Evolutionary conservation across 1,140 invertebrate genomes (phyloP).

Genomic region (Drosophila kepulauana): DNA sequence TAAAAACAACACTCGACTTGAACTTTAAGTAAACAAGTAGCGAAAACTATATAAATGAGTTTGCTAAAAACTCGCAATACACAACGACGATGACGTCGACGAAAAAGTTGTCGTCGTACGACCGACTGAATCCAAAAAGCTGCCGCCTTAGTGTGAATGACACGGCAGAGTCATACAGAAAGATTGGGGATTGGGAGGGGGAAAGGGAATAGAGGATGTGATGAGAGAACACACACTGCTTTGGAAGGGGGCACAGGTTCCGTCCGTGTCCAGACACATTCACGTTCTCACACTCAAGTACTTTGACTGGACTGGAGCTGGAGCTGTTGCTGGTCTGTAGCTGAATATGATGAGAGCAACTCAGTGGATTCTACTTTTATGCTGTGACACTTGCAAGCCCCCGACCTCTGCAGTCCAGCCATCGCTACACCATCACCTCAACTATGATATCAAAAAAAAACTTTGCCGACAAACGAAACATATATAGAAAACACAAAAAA

Average conservation of each 20-base stretch:
- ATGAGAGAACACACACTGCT: constrained; percentile 9
- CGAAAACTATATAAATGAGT: constrained; percentile 81
- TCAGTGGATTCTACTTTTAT: constrained; percentile 69
- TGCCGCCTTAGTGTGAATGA: constrained; percentile 71
- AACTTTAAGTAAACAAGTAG: constrained; percentile 81
- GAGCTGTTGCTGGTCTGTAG: background rate
- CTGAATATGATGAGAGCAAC: constrained; percentile 32
- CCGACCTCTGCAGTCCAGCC: background rate
- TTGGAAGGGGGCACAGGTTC: constrained; percentile 45
- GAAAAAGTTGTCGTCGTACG: constrained; percentile 58
- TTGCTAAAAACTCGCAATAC: constrained; percentile 72
- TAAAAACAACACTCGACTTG: constrained; percentile 83
- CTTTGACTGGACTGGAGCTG: background rate
- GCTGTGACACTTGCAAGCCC: constrained; percentile 74
- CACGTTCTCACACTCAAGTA: constrained; percentile 73
- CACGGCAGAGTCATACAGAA: constrained; percentile 42
- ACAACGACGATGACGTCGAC: background rate
- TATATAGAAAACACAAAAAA: constrained; percentile 33
- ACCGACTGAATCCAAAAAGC: constrained; percentile 33
- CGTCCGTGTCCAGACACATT: constrained; percentile 60
- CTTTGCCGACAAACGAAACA: constrained; percentile 66
- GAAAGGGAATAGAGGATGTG: background rate
- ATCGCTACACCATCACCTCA: constrained; percentile 1
- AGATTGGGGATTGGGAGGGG: constrained; percentile 11
- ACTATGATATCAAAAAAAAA: constrained; percentile 71